Conservation (phyloP, 2,113 vertebrate species). For the Microtus ochrogaster region DNA sequence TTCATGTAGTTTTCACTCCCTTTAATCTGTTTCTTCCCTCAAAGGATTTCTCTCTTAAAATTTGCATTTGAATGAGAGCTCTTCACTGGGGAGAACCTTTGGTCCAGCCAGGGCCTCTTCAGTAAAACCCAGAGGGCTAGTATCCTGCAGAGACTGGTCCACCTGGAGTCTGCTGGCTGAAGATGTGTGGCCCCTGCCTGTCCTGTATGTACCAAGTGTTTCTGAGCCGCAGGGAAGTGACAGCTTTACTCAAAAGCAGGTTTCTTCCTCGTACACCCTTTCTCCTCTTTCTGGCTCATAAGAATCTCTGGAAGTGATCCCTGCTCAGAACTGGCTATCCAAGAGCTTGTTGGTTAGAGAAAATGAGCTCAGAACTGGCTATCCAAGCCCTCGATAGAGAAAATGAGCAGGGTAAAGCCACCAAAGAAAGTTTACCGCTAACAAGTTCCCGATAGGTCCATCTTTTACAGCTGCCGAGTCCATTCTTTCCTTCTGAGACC, state of each 20-base stretch:
- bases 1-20: neutral
- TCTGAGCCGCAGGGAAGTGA: neutral
- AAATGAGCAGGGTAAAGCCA: neutral
- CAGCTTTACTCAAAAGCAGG: neutral
- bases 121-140: neutral
- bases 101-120: neutral
- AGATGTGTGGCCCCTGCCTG: neutral
- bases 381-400: neutral
- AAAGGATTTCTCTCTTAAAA: slow-evolving; percentile 32
- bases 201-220: neutral
- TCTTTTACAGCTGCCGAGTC: too few relatives aligned
- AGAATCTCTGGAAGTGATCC: neutral
- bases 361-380: neutral
- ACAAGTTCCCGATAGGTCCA: neutral
- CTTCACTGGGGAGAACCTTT: neutral
- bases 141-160: neutral
- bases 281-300: neutral
- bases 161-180: neutral
- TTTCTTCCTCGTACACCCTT: neutral
- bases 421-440: neutral
- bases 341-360: neutral
- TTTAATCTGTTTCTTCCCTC: slow-evolving; percentile 24
- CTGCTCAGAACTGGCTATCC: neutral
- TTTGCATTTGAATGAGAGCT: slow-evolving; percentile 35
- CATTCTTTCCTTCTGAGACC: neutral